Evolutionary conservation across 2,797 vertebrate genomes (phyloP), one percentile per base, ranked within the genome.

Genomic region (Threskiornis aethiopicus): DNA sequence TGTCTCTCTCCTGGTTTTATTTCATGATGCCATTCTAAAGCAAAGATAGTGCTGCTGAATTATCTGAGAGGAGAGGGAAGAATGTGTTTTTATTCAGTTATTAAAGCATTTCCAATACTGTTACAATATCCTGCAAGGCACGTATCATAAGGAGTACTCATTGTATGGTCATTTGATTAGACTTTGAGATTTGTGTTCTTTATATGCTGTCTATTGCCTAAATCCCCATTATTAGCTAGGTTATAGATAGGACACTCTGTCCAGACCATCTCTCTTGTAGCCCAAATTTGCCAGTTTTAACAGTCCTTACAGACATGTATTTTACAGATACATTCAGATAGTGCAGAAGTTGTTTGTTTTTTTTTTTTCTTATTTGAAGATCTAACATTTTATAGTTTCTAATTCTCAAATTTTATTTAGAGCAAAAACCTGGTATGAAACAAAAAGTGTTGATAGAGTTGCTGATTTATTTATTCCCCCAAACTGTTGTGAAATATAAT

Each of bases 121-220:
- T 41, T 73, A 49, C 1, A 77, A 12, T 51, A 59, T 39, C 39
- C 28, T 75, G 37, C 41, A 64, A 70, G 12, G 9, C 37, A 49
- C 0, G 0, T 61, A 7, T 15, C 12, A 3, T 58, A 35, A 51
- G 8, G 70, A 52, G 28, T 42, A 17, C 11, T 75, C 4, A 2
- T 16, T 54, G 8, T 42, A 9, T 4, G 13, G 64, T 91, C 61
- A 11, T 46, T 82, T 76, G 18, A 33, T n/a, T 31, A 49, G 31
- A 59, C 21, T 51, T 78, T 2, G 35, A 72, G 54, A 16, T 44
- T 51, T 70, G 25, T 29, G 37, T 18, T 67, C 29, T 76, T 76
- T 65, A 10, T 11, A 6, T 39, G 70, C 46, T 67, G 21, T 3
- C 0, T 44, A 21, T 69, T 61, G 42, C n/a, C 67, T 39, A 76